A percentile compares a stretch with the other conserved stretches of the same genome.
Evolutionary conservation across 2,113 vertebrate genomes (phyloP).

Genomic region (Pampusana beccarii): DNA sequence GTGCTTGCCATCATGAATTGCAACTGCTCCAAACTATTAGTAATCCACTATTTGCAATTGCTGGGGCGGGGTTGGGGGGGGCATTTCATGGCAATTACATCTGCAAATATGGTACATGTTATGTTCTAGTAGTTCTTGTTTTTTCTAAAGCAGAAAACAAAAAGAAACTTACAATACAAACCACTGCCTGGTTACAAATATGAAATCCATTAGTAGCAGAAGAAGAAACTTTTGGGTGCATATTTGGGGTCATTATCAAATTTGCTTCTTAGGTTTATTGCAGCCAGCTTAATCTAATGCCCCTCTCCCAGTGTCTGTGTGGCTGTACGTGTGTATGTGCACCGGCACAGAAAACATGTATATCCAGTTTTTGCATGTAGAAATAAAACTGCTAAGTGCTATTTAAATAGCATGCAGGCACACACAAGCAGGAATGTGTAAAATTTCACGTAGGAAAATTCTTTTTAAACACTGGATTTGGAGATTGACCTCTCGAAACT

Average conservation of each 20-base stretch:
- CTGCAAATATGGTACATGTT: constrained; percentile 44
- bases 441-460: not conserved
- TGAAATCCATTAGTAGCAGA: constrained; percentile 5
- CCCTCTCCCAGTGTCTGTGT: not conserved
- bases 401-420: not conserved
- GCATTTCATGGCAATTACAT: not conserved
- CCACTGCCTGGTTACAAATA: constrained; percentile 17
- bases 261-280: not conserved
- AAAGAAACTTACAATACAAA: constrained; percentile 11
- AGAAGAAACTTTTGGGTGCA: not conserved
- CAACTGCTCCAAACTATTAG: not conserved
- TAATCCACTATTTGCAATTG: not conserved
- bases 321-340: not conserved
- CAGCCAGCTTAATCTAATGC: not conserved
- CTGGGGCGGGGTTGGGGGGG: accelerated
- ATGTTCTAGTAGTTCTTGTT: not conserved
- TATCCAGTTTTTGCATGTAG: not conserved
- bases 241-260: not conserved
- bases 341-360: not conserved
- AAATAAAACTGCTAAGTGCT: not conserved
- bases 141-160: constrained; percentile 42
- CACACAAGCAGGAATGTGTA: not conserved
- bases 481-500: not conserved
- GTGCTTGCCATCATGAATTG: constrained; percentile 20
- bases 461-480: not conserved